These are phyloP conservation scores for Spatulosminthurus flaviceps DNA, from an alignment of 2,888 invertebrate genomes.

Conservation along the genomic window DNA sequence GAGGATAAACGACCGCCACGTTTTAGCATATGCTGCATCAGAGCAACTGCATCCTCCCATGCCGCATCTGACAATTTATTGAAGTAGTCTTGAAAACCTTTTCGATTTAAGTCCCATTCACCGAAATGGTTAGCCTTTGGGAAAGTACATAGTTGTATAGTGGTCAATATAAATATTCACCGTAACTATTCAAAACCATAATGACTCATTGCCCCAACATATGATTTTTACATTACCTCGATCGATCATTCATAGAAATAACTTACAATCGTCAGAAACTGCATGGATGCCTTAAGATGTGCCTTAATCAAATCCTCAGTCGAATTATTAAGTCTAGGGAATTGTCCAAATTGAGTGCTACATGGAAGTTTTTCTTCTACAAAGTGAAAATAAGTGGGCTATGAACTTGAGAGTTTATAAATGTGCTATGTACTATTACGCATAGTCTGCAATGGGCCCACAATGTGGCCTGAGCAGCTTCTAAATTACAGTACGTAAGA, in stretches of 20 bases:
- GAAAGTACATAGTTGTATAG: not conserved
- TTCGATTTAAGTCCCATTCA: constrained; percentile 56
- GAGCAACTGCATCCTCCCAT: constrained; percentile 57
- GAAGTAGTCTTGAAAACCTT: constrained; percentile 59
- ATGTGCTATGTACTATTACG: no score
- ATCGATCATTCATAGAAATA: not conserved
- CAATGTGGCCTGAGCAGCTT: no score
- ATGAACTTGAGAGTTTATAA: no score
- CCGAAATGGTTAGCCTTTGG: constrained; percentile 58
- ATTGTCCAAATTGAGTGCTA: constrained; percentile 10
- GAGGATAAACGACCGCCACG: constrained; percentile 33
- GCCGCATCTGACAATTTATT: constrained; percentile 56
- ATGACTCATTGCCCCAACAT: no score
- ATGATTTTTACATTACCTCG: no score
- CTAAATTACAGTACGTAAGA: no score
- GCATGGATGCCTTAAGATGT: constrained; percentile 55
- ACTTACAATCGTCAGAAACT: constrained; percentile 58
- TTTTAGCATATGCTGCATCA: constrained; percentile 53
- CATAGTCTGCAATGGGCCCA: no score
- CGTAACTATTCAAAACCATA: no score
- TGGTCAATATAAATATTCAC: no score
- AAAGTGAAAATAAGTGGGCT: not conserved
- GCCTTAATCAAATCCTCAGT: constrained; percentile 50
- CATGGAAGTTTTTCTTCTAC: not conserved
- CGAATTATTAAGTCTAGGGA: constrained; percentile 7